Conservation (phyloP, 2,888 invertebrate species). For the Drosophila mulleri region DNA sequence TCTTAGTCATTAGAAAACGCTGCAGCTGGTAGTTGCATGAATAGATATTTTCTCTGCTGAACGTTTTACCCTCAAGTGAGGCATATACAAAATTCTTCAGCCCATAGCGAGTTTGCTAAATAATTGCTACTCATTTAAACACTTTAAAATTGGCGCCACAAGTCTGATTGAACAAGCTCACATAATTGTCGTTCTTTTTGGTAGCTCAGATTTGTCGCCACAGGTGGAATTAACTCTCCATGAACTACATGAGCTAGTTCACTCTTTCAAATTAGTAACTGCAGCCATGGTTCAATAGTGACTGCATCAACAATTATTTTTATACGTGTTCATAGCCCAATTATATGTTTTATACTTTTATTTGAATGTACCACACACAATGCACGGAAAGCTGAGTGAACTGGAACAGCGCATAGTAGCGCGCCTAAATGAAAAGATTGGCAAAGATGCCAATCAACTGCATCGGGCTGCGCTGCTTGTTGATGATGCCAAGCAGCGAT, state of each 20-base stretch:
- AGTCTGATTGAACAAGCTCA: not conserved
- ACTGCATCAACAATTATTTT: constrained; percentile 62
- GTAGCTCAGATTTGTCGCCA: not conserved
- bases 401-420: constrained; percentile 85
- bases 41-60: not conserved
- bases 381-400: constrained; percentile 69
- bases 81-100: not conserved
- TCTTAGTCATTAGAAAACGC: not conserved
- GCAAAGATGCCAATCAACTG: constrained; percentile 86
- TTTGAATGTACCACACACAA: constrained; percentile 56
- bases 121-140: not conserved
- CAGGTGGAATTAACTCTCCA: not conserved
- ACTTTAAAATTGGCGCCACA: not conserved
- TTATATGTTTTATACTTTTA: constrained; percentile 23
- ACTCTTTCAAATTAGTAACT: not conserved
- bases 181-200: not conserved
- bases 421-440: constrained; percentile 87
- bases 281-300: constrained; percentile 45
- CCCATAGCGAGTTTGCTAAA: not conserved
- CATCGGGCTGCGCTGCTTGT: constrained; percentile 86
- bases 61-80: not conserved
- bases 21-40: not conserved
- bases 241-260: constrained; percentile 17
- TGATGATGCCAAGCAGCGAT: constrained; percentile 75
- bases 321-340: constrained; percentile 66